Evolutionary conservation across 2,113 vertebrate genomes (phyloP).

Genomic region (Ictalurus punctatus): DNA sequence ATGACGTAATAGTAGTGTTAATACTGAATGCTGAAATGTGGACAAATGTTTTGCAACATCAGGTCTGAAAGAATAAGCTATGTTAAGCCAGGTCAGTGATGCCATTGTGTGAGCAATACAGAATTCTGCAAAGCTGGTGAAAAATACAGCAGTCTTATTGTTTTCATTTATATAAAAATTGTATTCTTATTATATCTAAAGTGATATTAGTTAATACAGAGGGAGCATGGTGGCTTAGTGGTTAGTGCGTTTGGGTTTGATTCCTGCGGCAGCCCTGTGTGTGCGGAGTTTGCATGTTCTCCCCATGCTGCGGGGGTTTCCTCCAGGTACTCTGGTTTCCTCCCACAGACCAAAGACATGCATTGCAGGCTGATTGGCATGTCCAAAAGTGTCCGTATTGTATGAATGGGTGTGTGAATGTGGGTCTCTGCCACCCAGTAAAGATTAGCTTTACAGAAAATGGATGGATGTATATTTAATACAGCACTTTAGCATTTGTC

Average conservation of each 20-base stretch:
- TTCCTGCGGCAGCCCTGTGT: no score
- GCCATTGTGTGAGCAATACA: not conserved
- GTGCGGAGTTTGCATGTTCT: no score
- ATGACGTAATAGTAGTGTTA: not conserved
- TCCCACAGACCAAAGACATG: no score
- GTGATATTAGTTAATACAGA: not conserved
- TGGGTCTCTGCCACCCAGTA: no score
- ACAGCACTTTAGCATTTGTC: not conserved
- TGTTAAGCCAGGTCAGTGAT: not conserved
- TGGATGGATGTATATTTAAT: not conserved
- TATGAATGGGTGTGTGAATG: no score
- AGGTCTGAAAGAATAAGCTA: not conserved
- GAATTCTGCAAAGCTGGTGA: not conserved
- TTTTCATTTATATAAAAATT: not conserved
- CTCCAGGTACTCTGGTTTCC: no score
- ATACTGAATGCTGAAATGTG: not conserved
- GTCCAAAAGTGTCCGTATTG: no score
- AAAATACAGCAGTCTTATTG: not conserved
- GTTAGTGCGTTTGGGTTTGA: no score
- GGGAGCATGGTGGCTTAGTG: no score
- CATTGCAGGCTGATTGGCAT: no score
- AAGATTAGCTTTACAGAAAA: no score
- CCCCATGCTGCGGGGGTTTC: no score
- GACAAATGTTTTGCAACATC: not conserved
- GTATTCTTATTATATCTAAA: not conserved